These are phyloP conservation scores for Heterodera schachtii DNA, from an alignment of 1,140 invertebrate species.

Conservation along the genomic window DNA sequence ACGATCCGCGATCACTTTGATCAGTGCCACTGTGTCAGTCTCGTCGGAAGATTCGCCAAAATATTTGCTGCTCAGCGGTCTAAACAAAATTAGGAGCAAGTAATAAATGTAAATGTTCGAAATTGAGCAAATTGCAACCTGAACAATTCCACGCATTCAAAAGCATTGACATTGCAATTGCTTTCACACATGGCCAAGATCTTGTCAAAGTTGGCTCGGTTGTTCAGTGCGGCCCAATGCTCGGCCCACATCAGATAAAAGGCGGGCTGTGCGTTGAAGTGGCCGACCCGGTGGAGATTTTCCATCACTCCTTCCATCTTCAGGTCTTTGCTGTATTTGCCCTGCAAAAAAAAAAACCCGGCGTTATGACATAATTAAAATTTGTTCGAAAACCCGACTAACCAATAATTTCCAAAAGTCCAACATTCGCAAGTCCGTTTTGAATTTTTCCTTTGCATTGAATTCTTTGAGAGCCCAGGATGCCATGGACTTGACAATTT, in stretches of 20 bases:
- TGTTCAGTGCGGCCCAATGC: slow-evolving; percentile 30
- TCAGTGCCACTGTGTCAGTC: not conserved
- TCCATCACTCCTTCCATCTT: slow-evolving; percentile 42
- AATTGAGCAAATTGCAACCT: not conserved
- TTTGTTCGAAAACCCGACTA: slow-evolving; percentile 2
- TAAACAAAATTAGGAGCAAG: not conserved
- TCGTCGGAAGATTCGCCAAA: not conserved
- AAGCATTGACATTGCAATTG: slow-evolving; percentile 15
- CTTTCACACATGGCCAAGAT: slow-evolving; percentile 15
- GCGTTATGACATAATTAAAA: slow-evolving; percentile 3
- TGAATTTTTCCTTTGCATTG: slow-evolving; percentile 2
- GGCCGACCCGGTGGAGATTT: slow-evolving; percentile 33
- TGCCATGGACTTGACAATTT: not conserved
- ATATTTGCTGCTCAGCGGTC: not conserved
- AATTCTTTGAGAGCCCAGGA: slow-evolving; percentile 35
- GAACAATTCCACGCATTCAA: slow-evolving; percentile 9
- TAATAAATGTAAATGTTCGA: not conserved
- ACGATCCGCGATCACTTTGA: slow-evolving; percentile 9
- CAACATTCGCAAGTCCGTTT: slow-evolving; percentile 32
- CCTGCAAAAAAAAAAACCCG: slow-evolving; percentile 25
- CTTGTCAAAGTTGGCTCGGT: slow-evolving; percentile 20
- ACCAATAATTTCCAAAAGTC: slow-evolving; percentile 40
- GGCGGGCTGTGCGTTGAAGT: slow-evolving; percentile 23
- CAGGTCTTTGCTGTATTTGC: slow-evolving; percentile 37
- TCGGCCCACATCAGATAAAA: slow-evolving; percentile 38